phyloP scores from a whole-genome alignment of 2,113 vertebrate genomes.

The Pelobates fuscus region DNA sequence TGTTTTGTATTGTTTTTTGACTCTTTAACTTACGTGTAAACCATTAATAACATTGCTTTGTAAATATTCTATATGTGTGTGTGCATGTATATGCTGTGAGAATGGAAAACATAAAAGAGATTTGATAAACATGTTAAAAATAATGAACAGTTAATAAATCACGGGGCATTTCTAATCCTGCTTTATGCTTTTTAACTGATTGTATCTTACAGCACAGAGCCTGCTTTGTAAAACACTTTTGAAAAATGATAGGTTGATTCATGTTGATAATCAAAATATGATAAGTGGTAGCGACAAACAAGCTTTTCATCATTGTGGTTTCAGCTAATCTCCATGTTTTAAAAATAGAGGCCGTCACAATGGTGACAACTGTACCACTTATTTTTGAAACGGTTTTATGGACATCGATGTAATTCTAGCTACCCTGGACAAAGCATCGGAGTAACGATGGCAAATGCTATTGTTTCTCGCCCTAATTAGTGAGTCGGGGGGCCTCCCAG shows the following conservation, averaged over 20 bases:
- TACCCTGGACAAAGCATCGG: slow-evolving; percentile 2
- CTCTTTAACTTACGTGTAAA: too few species aligned
- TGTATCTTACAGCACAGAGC: too few species aligned
- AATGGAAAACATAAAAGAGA: too few species aligned
- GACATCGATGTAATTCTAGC: slow-evolving; percentile 33
- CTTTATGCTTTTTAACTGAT: too few species aligned
- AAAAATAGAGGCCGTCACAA: slow-evolving; percentile 61
- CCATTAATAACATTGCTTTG: too few species aligned
- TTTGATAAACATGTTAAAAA: too few species aligned
- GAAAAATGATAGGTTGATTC: slow-evolving; percentile 4
- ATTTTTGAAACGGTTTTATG: slow-evolving; percentile 57
- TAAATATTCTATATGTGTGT: too few species aligned
- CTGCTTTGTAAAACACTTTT: too few species aligned
- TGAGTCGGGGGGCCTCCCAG: slow-evolving; percentile 2
- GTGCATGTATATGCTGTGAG: too few species aligned
- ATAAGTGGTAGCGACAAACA: neutral
- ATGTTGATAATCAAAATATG: slow-evolving; percentile 17
- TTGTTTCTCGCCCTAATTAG: slow-evolving; percentile 27
- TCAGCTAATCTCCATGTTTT: slow-evolving; percentile 57
- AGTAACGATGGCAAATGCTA: neutral
- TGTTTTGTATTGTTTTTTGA: too few species aligned
- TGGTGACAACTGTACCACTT: slow-evolving; percentile 65
- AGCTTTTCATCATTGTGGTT: slow-evolving; percentile 38
- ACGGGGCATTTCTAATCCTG: too few species aligned
- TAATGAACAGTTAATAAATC: too few species aligned